A percentile compares a stretch with the other conserved stretches of the same genome.
Conservation (phyloP, 2,113 vertebrate genomes). For the Alouatta palliata region DNA sequence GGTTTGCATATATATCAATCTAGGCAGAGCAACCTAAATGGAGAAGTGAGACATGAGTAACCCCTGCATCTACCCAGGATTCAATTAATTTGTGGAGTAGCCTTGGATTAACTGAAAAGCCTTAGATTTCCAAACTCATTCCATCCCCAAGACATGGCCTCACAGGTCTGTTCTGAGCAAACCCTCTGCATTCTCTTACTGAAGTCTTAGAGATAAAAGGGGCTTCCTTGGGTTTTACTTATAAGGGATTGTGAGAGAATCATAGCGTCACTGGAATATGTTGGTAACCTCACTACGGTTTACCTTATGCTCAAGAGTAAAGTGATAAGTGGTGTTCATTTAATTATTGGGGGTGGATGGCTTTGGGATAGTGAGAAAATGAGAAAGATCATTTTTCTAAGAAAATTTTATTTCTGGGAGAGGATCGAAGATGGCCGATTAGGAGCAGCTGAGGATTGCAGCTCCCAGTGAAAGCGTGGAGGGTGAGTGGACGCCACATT, state of each 20-base stretch:
- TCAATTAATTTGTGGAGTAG: neutral
- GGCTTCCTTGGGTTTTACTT: neutral
- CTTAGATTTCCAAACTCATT: neutral
- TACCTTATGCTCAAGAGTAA: neutral
- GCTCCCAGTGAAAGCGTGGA: too few species aligned
- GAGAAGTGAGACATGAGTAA: neutral
- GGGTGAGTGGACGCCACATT: too few species aligned
- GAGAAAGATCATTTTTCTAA: neutral
- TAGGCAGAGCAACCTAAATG: neutral
- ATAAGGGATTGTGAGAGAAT: neutral
- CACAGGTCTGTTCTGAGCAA: rapidly evolving
- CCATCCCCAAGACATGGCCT: neutral
- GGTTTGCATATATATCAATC: neutral
- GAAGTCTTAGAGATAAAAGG: neutral
- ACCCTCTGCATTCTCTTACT: neutral
- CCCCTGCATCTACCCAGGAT: neutral
- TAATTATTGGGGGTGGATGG: neutral
- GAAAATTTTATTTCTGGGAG: neutral
- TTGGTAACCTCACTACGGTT: neutral
- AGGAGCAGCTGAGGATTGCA: too few species aligned
- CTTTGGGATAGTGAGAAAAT: neutral
- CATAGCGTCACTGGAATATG: neutral
- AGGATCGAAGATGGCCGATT: too few species aligned
- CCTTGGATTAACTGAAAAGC: neutral
- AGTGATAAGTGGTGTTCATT: neutral